These are phyloP conservation scores for Drosophila ficusphila DNA, from an alignment of 1,140 invertebrate species.

Conservation along the genomic window DNA sequence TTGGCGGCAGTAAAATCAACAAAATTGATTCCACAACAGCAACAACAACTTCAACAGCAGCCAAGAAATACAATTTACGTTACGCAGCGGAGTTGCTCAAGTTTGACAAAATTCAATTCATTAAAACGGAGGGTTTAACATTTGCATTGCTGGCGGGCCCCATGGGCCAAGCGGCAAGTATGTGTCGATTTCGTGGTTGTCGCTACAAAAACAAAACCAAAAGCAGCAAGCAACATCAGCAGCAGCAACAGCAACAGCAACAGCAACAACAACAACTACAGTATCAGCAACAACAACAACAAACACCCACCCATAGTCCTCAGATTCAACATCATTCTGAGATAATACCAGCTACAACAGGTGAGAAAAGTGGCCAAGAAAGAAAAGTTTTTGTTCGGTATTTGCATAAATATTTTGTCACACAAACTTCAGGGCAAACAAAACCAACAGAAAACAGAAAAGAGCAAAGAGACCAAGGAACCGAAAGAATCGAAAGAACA, in stretches of 20 bases:
- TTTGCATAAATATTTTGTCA: slow-evolving; percentile 64
- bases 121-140: slow-evolving; percentile 84
- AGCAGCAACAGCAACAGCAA: slow-evolving; percentile 59
- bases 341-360: slow-evolving; percentile 34
- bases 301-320: slow-evolving; percentile 51
- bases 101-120: slow-evolving; percentile 83
- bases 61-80: slow-evolving; percentile 66
- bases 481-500: slow-evolving; percentile 1
- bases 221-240: slow-evolving; percentile 66
- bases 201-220: slow-evolving; percentile 87
- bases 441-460: slow-evolving; percentile 2
- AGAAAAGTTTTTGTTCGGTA: slow-evolving; percentile 18
- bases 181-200: slow-evolving; percentile 88
- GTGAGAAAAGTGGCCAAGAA: slow-evolving; percentile 17
- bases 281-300: slow-evolving; percentile 35
- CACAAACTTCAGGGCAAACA: slow-evolving; percentile 22
- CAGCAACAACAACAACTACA: slow-evolving; percentile 47
- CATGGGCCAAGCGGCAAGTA: slow-evolving; percentile 88
- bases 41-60: slow-evolving; percentile 24
- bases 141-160: slow-evolving; percentile 85
- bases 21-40: slow-evolving; percentile 62
- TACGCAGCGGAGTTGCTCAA: slow-evolving; percentile 68
- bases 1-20: slow-evolving; percentile 55
- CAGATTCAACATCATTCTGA: slow-evolving; percentile 52
- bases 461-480: slow-evolving; percentile 1